phyloP scores from a whole-genome alignment of 2,113 vertebrate genomes.

The Pteropus alecto region DNA sequence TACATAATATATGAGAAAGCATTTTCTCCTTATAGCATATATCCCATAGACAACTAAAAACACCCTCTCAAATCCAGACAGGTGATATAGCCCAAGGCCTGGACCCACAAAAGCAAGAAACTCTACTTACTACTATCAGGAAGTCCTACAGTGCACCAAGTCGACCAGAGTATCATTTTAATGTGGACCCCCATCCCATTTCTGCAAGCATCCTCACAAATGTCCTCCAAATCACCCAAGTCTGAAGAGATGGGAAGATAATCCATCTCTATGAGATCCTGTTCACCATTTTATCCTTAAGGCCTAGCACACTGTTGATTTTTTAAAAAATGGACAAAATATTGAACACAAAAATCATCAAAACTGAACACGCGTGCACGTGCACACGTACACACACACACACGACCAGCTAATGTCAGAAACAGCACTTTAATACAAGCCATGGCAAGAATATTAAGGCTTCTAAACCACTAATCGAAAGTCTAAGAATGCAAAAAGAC shows the following conservation, averaged over 20 bases:
- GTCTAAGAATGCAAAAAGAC: not conserved
- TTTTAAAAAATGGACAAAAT: not conserved
- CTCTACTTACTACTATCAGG: not conserved
- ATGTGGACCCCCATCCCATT: not conserved
- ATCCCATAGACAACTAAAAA: not conserved
- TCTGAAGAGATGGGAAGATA: not conserved
- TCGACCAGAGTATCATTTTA: not conserved
- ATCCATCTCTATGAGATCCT: not conserved
- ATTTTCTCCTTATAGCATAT: not conserved
- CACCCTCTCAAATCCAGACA: not conserved
- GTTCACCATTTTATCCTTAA: not conserved
- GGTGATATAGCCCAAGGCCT: not conserved
- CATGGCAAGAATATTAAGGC: not conserved
- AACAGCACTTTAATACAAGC: slow-evolving; percentile 4
- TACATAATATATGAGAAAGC: not conserved
- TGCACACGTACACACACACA: not conserved
- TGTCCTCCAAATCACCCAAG: not conserved
- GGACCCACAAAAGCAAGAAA: not conserved
- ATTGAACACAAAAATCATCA: not conserved
- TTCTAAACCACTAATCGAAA: slow-evolving; percentile 9
- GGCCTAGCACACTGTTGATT: not conserved
- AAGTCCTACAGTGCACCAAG: not conserved
- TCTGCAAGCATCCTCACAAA: not conserved
- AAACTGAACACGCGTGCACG: not conserved
- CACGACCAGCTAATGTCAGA: not conserved